These are phyloP conservation scores for Antrozous pallidus DNA, from an alignment of 2,797 vertebrate species.

Conservation along the genomic window DNA sequence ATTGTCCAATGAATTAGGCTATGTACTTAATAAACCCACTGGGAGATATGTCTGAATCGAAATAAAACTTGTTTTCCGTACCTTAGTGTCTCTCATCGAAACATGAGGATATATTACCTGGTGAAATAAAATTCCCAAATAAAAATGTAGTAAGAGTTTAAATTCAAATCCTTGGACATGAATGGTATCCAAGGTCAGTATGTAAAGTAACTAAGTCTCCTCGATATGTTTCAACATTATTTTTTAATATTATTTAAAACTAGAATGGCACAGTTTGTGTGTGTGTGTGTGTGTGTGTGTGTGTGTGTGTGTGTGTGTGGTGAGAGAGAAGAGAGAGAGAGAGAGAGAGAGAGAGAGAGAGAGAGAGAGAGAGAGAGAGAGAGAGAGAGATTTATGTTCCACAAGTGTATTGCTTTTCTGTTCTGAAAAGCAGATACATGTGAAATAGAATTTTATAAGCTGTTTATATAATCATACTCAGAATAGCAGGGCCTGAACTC, in stretches of 20 bases:
- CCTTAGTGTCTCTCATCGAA: not conserved
- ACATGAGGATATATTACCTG: not conserved
- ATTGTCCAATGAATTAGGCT: constrained; percentile 46
- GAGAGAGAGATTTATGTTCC: not conserved
- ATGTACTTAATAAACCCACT: not conserved
- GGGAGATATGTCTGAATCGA: not conserved
- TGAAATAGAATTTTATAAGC: not conserved
- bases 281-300: not conserved
- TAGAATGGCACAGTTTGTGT: not conserved
- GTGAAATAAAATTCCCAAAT: not conserved
- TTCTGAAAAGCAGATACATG: not conserved
- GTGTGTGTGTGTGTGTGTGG: too few relatives aligned
- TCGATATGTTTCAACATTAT: not conserved
- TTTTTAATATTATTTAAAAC: not conserved
- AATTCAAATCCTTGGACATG: not conserved
- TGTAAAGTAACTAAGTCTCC: not conserved
- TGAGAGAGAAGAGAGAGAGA: too few relatives aligned
- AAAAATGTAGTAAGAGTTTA: not conserved
- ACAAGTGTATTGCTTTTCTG: not conserved
- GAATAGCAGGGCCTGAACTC: not conserved
- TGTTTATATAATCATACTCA: not conserved
- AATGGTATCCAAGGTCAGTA: not conserved
- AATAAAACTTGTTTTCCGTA: not conserved
- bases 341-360: not conserved
- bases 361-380: too few relatives aligned